A percentile compares a stretch with the other conserved stretches of the same genome.
phyloP scores from a whole-genome alignment of 2,888 invertebrate genomes.

The Drosophila subquinaria region DNA sequence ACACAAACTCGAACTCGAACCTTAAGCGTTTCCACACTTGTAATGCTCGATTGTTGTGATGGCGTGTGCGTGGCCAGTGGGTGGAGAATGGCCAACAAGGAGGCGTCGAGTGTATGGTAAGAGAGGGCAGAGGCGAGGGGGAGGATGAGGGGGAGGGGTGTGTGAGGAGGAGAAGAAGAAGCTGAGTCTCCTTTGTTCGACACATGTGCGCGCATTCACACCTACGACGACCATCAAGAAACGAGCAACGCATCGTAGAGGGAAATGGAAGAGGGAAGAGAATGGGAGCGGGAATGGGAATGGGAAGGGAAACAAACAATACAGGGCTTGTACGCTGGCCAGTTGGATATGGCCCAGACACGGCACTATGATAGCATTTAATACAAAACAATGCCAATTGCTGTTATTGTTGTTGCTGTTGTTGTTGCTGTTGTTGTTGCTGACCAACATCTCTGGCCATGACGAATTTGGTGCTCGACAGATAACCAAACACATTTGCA shows the following conservation, averaged over 20 bases:
- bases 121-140: not conserved
- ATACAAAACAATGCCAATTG: constrained; percentile 63
- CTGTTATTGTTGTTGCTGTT: constrained; percentile 27
- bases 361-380: constrained; percentile 69
- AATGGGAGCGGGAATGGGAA: not conserved
- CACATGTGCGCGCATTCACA: constrained; percentile 81
- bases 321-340: constrained; percentile 25
- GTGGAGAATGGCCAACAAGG: not conserved
- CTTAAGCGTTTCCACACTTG: constrained; percentile 47
- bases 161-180: constrained; percentile 4
- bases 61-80: constrained; percentile 15
- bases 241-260: constrained; percentile 36
- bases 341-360: constrained; percentile 51
- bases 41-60: constrained; percentile 25
- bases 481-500: constrained; percentile 61
- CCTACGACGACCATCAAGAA: constrained; percentile 68
- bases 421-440: constrained; percentile 39
- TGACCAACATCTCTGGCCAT: constrained; percentile 58
- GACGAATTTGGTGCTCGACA: constrained; percentile 66
- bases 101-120: not conserved
- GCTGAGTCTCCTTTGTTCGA: constrained; percentile 64
- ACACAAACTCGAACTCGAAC: constrained; percentile 9
- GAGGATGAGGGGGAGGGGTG: too few relatives aligned
- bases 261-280: not conserved
- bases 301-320: constrained; percentile 21